phyloP scores from a whole-genome alignment of 2,888 invertebrate species.

The Archips xylosteana region DNA sequence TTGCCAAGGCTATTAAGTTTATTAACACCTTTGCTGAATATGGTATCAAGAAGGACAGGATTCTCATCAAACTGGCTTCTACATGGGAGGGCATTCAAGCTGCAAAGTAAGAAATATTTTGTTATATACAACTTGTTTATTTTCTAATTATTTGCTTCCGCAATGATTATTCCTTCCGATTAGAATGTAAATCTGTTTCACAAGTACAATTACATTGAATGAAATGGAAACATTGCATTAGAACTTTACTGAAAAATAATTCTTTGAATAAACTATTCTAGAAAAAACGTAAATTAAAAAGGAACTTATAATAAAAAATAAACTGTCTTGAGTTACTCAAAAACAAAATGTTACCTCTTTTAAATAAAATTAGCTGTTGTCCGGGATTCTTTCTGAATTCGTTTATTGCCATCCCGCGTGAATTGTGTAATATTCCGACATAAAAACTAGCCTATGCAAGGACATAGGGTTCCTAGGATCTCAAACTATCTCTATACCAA shows the following conservation, averaged over 20 bases:
- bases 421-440: too few species aligned
- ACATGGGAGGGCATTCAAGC: conserved; percentile 99
- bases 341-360: too few species aligned
- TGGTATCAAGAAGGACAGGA: conserved; percentile 95
- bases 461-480: too few species aligned
- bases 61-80: conserved; percentile 98
- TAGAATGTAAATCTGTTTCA: background rate
- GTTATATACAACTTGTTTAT: background rate
- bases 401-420: too few species aligned
- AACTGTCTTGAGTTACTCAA: too few species aligned
- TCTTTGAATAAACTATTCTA: background rate
- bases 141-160: conserved; percentile 8
- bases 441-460: too few species aligned
- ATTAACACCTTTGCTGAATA: conserved; percentile 95
- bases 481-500: too few species aligned
- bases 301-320: background rate
- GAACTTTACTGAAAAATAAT: too few species aligned
- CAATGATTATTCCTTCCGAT: background rate
- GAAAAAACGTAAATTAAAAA: background rate
- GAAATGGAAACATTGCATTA: too few species aligned
- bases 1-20: conserved; percentile 94
- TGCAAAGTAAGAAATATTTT: conserved; percentile 88
- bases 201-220: background rate
- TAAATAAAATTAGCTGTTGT: too few species aligned
- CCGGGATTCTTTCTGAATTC: too few species aligned